Evolutionary conservation across 2,797 vertebrate genomes (phyloP).

Genomic region (Cuculus canorus): DNA sequence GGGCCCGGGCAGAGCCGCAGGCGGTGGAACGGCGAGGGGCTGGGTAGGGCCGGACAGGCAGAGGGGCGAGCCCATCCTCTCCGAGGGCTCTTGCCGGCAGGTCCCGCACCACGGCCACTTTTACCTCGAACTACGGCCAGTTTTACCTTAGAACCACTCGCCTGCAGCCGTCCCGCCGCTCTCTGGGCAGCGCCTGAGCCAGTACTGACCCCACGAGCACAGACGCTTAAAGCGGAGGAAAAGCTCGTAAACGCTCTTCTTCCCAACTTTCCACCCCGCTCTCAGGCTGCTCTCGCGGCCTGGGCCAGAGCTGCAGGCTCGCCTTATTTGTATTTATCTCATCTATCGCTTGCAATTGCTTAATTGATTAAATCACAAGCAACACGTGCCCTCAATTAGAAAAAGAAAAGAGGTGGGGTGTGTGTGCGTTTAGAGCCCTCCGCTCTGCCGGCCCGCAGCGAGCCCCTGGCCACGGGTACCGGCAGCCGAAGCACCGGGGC

Average conservation of each 20-base stretch:
- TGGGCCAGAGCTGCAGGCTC: not conserved
- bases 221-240: fast-evolving
- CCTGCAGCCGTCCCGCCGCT: not conserved
- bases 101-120: not conserved
- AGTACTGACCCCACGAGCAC: not conserved
- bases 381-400: not conserved
- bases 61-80: not conserved
- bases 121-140: too few species aligned
- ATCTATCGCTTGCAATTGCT: not conserved
- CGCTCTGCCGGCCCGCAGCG: not conserved
- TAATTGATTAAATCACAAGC: not conserved
- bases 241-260: not conserved
- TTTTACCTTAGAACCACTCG: fast-evolving
- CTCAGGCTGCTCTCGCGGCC: not conserved
- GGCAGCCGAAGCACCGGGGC: too few species aligned
- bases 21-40: not conserved
- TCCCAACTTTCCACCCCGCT: not conserved
- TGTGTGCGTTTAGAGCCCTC: not conserved
- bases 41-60: not conserved
- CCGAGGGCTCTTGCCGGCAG: not conserved
- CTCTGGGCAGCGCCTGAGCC: too few species aligned
- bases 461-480: not conserved
- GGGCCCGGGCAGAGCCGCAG: not conserved
- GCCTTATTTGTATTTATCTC: not conserved
- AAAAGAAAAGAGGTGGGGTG: not conserved